Evolutionary conservation across 2,797 vertebrate species (phyloP).

Genomic region (Epinephelus awoara): DNA sequence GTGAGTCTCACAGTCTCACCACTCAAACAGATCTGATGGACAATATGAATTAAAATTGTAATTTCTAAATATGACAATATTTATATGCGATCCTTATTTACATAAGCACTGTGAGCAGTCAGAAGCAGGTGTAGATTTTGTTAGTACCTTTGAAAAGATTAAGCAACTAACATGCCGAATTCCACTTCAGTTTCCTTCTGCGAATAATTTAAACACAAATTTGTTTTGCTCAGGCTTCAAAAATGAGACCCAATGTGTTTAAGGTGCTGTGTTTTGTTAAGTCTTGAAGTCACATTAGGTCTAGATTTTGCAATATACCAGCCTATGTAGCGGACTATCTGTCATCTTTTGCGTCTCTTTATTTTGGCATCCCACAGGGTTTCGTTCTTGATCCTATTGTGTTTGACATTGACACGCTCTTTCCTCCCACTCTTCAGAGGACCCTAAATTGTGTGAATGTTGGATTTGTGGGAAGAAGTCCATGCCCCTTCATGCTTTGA

Average conservation of each 20-base stretch:
- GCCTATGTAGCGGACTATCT: not conserved
- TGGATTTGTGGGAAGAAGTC: not conserved
- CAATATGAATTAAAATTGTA: too few species aligned
- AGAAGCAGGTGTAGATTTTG: too few species aligned
- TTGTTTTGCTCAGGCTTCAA: too few species aligned
- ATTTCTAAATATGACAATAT: too few species aligned
- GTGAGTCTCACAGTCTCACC: too few species aligned
- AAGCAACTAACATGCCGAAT: too few species aligned
- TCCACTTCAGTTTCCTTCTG: too few species aligned
- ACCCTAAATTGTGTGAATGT: not conserved
- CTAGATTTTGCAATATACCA: not conserved
- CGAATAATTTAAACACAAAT: too few species aligned
- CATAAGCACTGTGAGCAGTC: too few species aligned
- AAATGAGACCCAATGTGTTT: not conserved
- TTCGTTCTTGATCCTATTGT: not conserved
- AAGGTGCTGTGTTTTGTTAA: accelerated
- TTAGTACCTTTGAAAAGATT: too few species aligned
- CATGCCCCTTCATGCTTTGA: not conserved
- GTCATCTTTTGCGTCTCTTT: not conserved
- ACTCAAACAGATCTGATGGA: too few species aligned
- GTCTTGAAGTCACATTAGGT: not conserved
- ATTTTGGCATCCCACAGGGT: not conserved
- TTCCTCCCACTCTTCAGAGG: not conserved
- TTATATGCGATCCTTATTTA: too few species aligned
- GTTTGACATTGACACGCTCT: not conserved